Percentiles rank a stretch among this genome's conserved stretches.
These are phyloP conservation scores for Hemibagrus wyckioides DNA, from an alignment of 2,113 vertebrate species.

Conservation along the genomic window DNA sequence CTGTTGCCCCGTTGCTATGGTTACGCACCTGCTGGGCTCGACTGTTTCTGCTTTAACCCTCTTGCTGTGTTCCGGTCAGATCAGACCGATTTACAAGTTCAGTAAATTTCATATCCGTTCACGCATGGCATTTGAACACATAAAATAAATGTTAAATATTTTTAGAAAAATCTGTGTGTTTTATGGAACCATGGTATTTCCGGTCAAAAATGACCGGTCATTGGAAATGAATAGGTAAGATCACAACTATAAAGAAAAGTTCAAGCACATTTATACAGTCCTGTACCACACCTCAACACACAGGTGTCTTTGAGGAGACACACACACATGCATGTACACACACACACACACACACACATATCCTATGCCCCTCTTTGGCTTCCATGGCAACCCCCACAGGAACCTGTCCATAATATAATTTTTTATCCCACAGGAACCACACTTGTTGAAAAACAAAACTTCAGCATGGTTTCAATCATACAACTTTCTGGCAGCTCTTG, in stretches of 20 bases:
- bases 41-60: background rate
- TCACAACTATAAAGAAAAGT: too few relatives aligned
- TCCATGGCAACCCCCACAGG: background rate
- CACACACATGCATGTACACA: background rate
- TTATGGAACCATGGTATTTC: too few relatives aligned
- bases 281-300: too few relatives aligned
- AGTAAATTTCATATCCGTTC: too few relatives aligned
- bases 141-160: too few relatives aligned
- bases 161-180: too few relatives aligned
- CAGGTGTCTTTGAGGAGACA: too few relatives aligned
- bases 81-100: too few relatives aligned
- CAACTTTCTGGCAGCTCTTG: background rate
- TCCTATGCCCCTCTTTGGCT: background rate
- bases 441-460: background rate
- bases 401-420: background rate
- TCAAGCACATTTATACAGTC: too few relatives aligned
- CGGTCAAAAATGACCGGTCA: too few relatives aligned
- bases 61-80: background rate
- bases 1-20: slow-evolving; percentile 66
- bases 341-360: background rate
- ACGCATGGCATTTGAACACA: too few relatives aligned
- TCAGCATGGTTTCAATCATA: background rate
- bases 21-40: slow-evolving; percentile 37
- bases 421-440: background rate
- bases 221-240: too few relatives aligned